phyloP scores from a whole-genome alignment of 1,140 invertebrate genomes.

The Lamellibrachia luymesi region DNA sequence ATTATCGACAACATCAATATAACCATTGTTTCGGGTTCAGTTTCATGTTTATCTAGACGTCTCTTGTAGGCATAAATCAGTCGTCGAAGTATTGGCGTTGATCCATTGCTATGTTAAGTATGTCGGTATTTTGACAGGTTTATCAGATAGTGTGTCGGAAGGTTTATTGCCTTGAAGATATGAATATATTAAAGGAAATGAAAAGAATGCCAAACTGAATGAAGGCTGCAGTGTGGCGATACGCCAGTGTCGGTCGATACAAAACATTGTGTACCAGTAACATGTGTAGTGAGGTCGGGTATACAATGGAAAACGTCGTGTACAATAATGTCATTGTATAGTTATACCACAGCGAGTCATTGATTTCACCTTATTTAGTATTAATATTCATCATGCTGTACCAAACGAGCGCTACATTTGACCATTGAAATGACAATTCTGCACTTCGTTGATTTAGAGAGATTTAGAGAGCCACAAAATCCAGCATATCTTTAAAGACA shows the following conservation, averaged over 20 bases:
- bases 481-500: too few species aligned
- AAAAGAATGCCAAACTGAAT: not conserved
- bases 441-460: too few species aligned
- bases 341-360: too few species aligned
- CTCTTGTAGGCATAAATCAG: not conserved
- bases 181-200: conserved; percentile 1
- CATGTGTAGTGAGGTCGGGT: not conserved
- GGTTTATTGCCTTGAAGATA: not conserved
- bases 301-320: not conserved
- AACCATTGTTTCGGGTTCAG: not conserved
- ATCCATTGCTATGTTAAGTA: not conserved
- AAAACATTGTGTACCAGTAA: not conserved
- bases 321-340: not conserved
- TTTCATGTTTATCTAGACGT: not conserved
- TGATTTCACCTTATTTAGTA: too few species aligned
- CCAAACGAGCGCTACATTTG: too few species aligned
- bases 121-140: not conserved
- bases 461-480: too few species aligned
- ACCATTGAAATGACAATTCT: too few species aligned
- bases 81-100: not conserved
- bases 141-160: not conserved
- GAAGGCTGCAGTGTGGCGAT: not conserved
- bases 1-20: not conserved
- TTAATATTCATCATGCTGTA: too few species aligned
- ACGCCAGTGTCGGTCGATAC: not conserved